Evolutionary conservation across 2,888 invertebrate species (phyloP), one percentile per base, ranked within the genome.

Genomic region (Anorthoa munda): DNA sequence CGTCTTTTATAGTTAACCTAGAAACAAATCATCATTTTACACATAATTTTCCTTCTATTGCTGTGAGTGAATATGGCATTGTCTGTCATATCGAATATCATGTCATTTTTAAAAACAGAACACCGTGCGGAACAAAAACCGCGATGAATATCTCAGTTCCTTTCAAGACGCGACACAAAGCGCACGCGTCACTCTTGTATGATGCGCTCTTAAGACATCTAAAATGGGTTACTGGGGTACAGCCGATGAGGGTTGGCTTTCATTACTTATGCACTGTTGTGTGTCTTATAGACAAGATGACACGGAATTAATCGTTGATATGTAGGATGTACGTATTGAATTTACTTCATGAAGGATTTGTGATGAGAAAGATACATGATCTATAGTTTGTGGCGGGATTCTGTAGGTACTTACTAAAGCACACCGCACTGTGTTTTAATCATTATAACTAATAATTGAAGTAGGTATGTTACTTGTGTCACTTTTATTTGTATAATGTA

Each of bases 161-260:
- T 78, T 71, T 78, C 79, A 82, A 61, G 72, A 55, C n/a, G 17
- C 23, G 50, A 0, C n/a, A 82, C 65, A 82, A 72, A 78, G 79
- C 72, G 79, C 83, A 79, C 79, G 79, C 79, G 83, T 82, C 82
- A 59, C 61, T 48, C 51, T 26, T 66, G 61, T 66, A 58, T 77
- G 79, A 66, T 61, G 72, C 48, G 61, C 61, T 70, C 72, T 66
- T 78, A 82, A 82, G 79, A 78, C 21, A 51, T 72, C 56, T 66
- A 71, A 82, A 79, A 79, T 78, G 58, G 79, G 79, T 82, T 79
- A 79, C 72, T 79, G 23, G 79, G 83, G 53, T 82, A 77, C 76
- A 58, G 72, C 53, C 72, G 79, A 82, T 79, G 66, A 72, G 82
- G 82, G 77, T 59, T 61, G 31, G 21, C 58, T 68, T 64, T 71